Percentiles rank a stretch among this genome's conserved stretches.
Evolutionary conservation across 2,888 invertebrate species (phyloP).

Genomic region (Anarsia innoxiella): DNA sequence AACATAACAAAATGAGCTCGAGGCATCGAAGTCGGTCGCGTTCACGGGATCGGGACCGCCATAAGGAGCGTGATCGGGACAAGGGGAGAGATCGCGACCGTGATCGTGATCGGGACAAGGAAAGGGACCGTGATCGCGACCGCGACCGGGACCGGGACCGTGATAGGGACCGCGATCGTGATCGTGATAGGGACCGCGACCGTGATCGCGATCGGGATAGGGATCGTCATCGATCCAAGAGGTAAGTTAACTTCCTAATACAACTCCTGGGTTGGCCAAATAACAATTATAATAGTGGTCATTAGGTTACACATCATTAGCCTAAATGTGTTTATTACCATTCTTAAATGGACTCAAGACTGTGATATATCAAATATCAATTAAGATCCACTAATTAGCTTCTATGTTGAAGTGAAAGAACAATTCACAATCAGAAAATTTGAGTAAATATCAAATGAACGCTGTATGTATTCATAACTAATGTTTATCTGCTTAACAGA

Average conservation of each 20-base stretch:
- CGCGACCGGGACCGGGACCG: constrained; percentile 33
- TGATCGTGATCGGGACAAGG: constrained; percentile 36
- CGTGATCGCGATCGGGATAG: constrained; percentile 50
- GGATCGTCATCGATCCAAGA: constrained; percentile 56
- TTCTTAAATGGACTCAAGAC: too few relatives aligned
- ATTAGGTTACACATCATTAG: too few relatives aligned
- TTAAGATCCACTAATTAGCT: too few relatives aligned
- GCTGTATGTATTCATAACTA: too few relatives aligned
- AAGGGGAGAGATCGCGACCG: constrained; percentile 41
- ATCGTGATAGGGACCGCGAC: constrained; percentile 47
- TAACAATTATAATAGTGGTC: too few relatives aligned
- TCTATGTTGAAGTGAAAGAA: too few relatives aligned
- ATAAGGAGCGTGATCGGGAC: constrained; percentile 38
- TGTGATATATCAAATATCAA: too few relatives aligned
- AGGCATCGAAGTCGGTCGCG: constrained; percentile 31
- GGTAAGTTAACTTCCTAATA: constrained; percentile 47
- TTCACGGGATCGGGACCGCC: constrained; percentile 49
- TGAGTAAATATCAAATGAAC: too few relatives aligned
- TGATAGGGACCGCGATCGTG: constrained; percentile 40
- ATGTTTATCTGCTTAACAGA: too few relatives aligned
- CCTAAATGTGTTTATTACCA: too few relatives aligned
- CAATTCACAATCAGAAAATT: too few relatives aligned
- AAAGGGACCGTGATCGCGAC: constrained; percentile 41
- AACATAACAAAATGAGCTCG: constrained; percentile 33
- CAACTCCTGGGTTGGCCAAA: too few relatives aligned